Percentiles rank a stretch among this genome's conserved stretches.
Evolutionary conservation across 2,888 invertebrate genomes (phyloP).

Genomic region (Lapara coniferarum): DNA sequence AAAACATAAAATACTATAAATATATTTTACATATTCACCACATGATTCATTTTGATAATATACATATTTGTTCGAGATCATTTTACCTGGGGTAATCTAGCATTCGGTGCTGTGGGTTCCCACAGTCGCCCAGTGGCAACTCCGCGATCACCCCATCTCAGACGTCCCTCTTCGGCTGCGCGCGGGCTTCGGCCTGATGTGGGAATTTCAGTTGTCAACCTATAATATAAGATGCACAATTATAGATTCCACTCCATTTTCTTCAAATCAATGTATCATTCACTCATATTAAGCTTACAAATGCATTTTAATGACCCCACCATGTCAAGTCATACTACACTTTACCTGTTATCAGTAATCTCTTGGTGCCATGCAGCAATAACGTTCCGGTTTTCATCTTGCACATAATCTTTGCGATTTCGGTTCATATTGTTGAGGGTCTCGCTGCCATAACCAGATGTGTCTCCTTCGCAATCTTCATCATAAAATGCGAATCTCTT

Average conservation of each 20-base stretch:
- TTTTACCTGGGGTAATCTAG: conserved; percentile 75
- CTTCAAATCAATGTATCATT: no score
- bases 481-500: conserved; percentile 78
- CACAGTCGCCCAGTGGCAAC: conserved; percentile 87
- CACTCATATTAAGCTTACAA: no score
- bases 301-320: no score
- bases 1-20: neutral
- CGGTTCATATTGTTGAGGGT: conserved; percentile 83
- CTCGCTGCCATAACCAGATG: conserved; percentile 93
- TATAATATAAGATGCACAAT: neutral
- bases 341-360: conserved; percentile 66
- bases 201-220: conserved; percentile 52
- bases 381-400: conserved; percentile 56
- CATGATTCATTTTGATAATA: neutral
- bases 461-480: conserved; percentile 87
- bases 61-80: neutral
- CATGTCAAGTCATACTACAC: neutral
- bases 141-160: conserved; percentile 89
- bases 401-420: conserved; percentile 52
- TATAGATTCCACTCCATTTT: no score
- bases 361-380: conserved; percentile 78
- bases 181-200: conserved; percentile 72
- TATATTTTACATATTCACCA: neutral
- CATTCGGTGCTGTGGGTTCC: conserved; percentile 83
- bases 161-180: conserved; percentile 84